Conservation (phyloP, 2,113 vertebrate genomes). For the Mormyrus lacerda region DNA sequence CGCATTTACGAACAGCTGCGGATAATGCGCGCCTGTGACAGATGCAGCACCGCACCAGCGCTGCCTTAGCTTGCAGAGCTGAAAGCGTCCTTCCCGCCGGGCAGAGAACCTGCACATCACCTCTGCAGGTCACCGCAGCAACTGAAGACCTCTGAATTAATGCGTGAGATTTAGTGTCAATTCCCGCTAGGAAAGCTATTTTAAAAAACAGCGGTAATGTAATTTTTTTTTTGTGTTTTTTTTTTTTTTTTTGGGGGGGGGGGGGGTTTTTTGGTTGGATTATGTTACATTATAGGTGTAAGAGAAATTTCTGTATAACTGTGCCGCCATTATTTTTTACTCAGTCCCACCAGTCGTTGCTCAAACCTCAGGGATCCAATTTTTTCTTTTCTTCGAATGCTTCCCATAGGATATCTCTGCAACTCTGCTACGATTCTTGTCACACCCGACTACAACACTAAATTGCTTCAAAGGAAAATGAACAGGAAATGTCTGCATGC, state of each 20-base stretch:
- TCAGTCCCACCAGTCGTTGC: not conserved
- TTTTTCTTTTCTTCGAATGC: not conserved
- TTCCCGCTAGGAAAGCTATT: not conserved
- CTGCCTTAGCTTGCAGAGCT: not conserved
- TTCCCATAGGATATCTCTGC: not conserved
- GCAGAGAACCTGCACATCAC: not conserved
- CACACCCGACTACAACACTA: not conserved
- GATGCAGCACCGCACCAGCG: not conserved
- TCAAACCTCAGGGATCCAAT: not conserved
- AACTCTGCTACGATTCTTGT: not conserved
- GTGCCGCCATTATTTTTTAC: not conserved
- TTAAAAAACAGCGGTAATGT: not conserved
- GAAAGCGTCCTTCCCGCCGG: not conserved
- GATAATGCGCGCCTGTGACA: not conserved
- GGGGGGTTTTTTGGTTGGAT: not conserved
- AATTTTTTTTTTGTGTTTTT: too few relatives aligned
- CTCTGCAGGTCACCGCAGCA: not conserved
- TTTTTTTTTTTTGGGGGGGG: too few relatives aligned
- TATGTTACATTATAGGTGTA: not conserved
- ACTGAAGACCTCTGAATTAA: not conserved
- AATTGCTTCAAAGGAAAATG: not conserved
- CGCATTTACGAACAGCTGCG: not conserved
- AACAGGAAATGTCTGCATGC: not conserved
- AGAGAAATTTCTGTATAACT: not conserved
- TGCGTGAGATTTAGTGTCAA: not conserved